Evolutionary conservation across 2,113 vertebrate genomes (phyloP).

Genomic region (Anthoscopus minutus): DNA sequence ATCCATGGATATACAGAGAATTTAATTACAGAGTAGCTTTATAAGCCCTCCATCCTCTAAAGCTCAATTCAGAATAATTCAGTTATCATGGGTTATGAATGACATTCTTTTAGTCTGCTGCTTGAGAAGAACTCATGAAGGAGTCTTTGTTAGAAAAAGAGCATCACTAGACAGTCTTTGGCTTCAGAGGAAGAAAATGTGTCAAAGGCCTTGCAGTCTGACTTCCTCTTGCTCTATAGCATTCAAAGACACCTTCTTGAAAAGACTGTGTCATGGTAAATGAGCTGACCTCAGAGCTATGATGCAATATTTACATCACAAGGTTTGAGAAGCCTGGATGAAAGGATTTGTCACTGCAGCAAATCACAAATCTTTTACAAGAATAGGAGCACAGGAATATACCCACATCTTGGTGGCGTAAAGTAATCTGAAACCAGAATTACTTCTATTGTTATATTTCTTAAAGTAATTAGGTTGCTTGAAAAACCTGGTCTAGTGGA

Average conservation of each 20-base stretch:
- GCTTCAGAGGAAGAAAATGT: not conserved
- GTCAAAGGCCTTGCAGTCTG: not conserved
- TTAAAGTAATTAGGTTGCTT: not conserved
- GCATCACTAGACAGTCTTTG: not conserved
- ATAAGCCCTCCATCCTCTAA: not conserved
- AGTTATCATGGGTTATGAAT: not conserved
- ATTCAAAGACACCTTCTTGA: not conserved
- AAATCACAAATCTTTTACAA: not conserved
- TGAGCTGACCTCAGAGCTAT: not conserved
- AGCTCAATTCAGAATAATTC: not conserved
- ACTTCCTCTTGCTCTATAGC: not conserved
- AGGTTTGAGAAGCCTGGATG: not conserved
- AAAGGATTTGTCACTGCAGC: not conserved
- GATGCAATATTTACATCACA: not conserved
- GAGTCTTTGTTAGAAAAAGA: not conserved
- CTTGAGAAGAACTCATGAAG: not conserved
- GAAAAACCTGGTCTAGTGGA: not conserved
- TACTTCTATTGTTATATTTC: not conserved
- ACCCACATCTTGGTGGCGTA: not conserved
- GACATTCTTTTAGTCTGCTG: not conserved
- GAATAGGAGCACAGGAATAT: not conserved
- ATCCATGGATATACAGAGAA: not conserved
- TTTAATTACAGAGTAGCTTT: not conserved
- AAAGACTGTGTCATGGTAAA: not conserved
- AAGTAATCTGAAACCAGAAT: not conserved